Evolutionary conservation across 2,113 vertebrate genomes (phyloP).

Genomic region (Oxyruncus cristatus): DNA sequence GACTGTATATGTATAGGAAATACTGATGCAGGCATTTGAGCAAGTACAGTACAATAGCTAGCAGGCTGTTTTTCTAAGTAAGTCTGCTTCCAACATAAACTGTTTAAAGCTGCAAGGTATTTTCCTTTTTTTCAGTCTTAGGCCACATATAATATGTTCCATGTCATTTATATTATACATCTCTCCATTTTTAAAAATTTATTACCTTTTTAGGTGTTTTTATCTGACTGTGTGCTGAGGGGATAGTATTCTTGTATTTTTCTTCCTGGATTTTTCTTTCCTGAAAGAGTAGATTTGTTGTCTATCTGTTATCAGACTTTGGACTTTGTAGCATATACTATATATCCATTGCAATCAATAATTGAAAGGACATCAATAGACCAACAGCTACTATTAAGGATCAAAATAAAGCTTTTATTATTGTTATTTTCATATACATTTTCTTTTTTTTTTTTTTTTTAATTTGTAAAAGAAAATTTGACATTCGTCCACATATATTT

Average conservation of each 20-base stretch:
- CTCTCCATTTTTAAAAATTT: not conserved
- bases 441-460: slow-evolving; percentile 14
- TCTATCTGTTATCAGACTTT: slow-evolving; percentile 15
- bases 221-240: not conserved
- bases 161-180: not conserved
- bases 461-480: not conserved
- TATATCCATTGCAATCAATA: slow-evolving; percentile 6
- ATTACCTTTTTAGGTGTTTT: not conserved
- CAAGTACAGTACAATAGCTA: not conserved
- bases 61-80: not conserved
- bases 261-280: not conserved
- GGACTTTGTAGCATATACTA: slow-evolving; percentile 8
- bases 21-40: not conserved
- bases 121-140: not conserved
- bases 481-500: not conserved
- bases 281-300: not conserved
- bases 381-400: not conserved
- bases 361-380: not conserved
- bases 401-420: not conserved
- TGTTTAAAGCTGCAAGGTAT: not conserved
- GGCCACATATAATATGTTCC: not conserved
- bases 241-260: not conserved
- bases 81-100: not conserved
- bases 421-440: slow-evolving; percentile 1
- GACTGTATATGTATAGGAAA: not conserved